A percentile compares a stretch with the other conserved stretches of the same genome.
Conservation (phyloP, 1,140 invertebrate species). For the Hermetia illucens region DNA sequence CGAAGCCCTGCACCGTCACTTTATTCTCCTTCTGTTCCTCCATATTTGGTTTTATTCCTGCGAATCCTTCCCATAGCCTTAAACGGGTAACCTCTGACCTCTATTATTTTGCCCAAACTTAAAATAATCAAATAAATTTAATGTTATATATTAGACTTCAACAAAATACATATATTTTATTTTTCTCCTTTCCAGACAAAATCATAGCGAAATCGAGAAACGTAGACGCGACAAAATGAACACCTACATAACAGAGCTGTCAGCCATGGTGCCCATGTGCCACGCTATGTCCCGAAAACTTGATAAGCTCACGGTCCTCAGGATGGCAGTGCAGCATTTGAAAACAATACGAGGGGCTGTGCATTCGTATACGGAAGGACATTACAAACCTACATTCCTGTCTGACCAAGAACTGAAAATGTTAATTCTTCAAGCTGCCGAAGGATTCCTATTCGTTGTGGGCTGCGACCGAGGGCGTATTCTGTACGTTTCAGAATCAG, state of each 20-base stretch:
- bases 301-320: slow-evolving; percentile 83
- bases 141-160: too few species aligned
- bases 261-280: slow-evolving; percentile 86
- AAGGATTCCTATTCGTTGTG: slow-evolving; percentile 87
- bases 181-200: slow-evolving; percentile 46
- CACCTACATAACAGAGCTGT: slow-evolving; percentile 82
- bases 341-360: slow-evolving; percentile 64
- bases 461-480: slow-evolving; percentile 83
- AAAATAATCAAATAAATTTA: background rate
- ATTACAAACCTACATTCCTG: slow-evolving; percentile 75
- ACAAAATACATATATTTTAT: too few species aligned
- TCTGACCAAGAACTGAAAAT: slow-evolving; percentile 80
- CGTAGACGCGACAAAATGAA: slow-evolving; percentile 92
- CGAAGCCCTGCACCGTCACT: too few species aligned
- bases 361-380: slow-evolving; percentile 65
- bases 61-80: background rate
- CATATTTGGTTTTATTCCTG: too few species aligned
- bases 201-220: slow-evolving; percentile 94
- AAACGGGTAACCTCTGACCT: background rate
- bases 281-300: slow-evolving; percentile 82
- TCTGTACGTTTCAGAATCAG: slow-evolving; percentile 83
- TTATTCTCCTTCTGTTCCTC: too few species aligned
- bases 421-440: slow-evolving; percentile 64
- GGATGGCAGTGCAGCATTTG: slow-evolving; percentile 89
- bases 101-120: background rate